Evolutionary conservation across 2,113 vertebrate species (phyloP).

Genomic region (Telmatochromis bifrenatus): DNA sequence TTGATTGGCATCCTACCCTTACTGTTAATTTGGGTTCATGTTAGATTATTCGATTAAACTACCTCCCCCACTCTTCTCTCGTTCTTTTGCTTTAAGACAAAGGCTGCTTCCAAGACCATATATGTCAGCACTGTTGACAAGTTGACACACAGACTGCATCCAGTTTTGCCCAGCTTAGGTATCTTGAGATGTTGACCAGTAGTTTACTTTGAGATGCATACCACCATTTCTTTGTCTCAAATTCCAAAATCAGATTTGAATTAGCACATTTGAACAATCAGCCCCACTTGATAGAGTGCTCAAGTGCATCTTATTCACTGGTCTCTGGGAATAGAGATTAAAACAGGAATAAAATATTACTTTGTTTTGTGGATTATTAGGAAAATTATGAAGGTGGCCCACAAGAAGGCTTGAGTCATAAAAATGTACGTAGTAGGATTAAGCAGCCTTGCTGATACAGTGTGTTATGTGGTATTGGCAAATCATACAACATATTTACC

Average conservation of each 20-base stretch:
- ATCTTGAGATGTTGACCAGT: background rate
- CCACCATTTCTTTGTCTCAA: background rate
- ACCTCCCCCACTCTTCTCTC: background rate
- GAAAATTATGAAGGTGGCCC: background rate
- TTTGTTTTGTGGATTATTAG: background rate
- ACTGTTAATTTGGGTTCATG: background rate
- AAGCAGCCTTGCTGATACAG: background rate
- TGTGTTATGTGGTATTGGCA: background rate
- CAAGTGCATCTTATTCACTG: background rate
- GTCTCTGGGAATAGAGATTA: background rate
- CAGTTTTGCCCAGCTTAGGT: background rate
- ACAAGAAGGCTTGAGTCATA: background rate
- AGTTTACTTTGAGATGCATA: background rate
- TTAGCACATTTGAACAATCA: background rate
- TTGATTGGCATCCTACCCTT: accelerated
- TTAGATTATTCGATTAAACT: background rate
- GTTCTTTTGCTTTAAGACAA: background rate
- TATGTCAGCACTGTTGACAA: too few relatives aligned
- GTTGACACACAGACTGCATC: too few relatives aligned
- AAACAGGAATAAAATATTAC: background rate
- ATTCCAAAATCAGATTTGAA: background rate
- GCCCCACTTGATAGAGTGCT: background rate
- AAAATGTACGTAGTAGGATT: background rate
- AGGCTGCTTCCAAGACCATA: background rate
- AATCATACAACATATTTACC: background rate